A percentile compares a stretch with the other conserved stretches of the same genome.
phyloP scores from a whole-genome alignment of 2,797 vertebrate species.

The Apodemus agrarius region DNA sequence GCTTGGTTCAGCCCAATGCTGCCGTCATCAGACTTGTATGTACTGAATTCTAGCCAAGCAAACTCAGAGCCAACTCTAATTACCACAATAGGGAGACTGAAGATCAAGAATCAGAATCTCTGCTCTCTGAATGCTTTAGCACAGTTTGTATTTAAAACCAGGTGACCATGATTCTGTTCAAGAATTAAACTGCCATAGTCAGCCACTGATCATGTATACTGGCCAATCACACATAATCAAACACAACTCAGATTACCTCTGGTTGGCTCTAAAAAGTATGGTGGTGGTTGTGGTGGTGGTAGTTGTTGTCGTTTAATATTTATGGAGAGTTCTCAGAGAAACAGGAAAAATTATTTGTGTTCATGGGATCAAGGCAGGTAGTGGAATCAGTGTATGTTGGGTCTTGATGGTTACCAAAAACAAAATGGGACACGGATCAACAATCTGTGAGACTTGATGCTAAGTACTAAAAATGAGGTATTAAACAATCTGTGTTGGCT shows the following conservation, averaged over 20 bases:
- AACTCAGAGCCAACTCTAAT: constrained; percentile 48
- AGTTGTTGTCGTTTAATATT: not conserved
- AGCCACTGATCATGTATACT: constrained; percentile 65
- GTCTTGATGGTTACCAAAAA: constrained; percentile 56
- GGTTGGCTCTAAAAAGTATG: constrained; percentile 57
- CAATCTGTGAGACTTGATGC: constrained; percentile 49
- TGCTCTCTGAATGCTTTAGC: constrained; percentile 17
- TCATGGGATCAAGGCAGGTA: constrained; percentile 48
- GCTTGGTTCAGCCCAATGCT: constrained; percentile 16
- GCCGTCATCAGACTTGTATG: constrained; percentile 13
- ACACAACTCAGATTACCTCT: constrained; percentile 62
- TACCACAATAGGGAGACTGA: constrained; percentile 4
- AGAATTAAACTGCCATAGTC: constrained; percentile 11
- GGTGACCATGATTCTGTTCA: constrained; percentile 46
- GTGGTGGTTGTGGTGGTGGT: too few relatives aligned
- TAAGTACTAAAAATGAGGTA: constrained; percentile 50
- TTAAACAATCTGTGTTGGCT: constrained; percentile 4
- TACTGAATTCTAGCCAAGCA: constrained; percentile 18
- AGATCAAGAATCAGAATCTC: constrained; percentile 38
- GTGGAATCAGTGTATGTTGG: not conserved
- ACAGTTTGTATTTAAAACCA: constrained; percentile 55
- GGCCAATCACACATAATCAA: constrained; percentile 62
- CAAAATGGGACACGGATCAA: constrained; percentile 48
- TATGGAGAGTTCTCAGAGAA: constrained; percentile 50
- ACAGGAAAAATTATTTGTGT: constrained; percentile 49